phyloP scores from a whole-genome alignment of 2,113 vertebrate genomes.

The Eolophus roseicapilla region DNA sequence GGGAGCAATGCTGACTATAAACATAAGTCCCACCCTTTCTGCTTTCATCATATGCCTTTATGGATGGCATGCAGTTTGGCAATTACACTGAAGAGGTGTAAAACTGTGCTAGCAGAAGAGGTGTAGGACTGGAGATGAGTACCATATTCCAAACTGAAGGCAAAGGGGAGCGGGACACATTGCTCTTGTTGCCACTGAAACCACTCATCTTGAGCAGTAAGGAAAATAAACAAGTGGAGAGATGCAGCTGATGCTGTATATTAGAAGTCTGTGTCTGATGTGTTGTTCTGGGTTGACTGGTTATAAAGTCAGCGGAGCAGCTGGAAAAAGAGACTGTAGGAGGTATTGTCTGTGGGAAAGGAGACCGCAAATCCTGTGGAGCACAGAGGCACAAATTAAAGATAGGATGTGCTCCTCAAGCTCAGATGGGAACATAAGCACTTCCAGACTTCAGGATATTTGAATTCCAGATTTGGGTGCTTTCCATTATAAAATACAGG shows the following conservation, averaged over 20 bases:
- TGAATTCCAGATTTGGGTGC: neutral
- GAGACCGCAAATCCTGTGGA: neutral
- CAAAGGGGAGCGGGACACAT: neutral
- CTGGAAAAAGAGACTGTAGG: neutral
- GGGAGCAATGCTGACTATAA: neutral
- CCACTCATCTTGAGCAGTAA: neutral
- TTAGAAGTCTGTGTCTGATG: neutral
- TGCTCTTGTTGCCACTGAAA: constrained; percentile 22
- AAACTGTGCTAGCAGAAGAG: neutral
- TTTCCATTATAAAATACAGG: neutral
- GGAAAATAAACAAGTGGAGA: neutral
- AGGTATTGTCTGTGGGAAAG: neutral
- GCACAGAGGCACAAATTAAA: neutral
- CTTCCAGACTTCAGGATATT: neutral
- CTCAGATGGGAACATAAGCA: neutral
- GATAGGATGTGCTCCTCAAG: neutral
- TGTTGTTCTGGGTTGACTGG: neutral
- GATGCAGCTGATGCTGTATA: neutral
- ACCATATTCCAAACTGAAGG: neutral
- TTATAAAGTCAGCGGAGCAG: neutral
- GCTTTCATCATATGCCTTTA: neutral
- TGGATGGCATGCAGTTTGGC: neutral
- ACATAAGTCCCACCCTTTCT: neutral
- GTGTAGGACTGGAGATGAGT: neutral
- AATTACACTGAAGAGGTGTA: neutral